Evolutionary conservation across 2,888 invertebrate species (phyloP), one percentile per base, ranked within the genome.

Genomic region (Antitype chi): DNA sequence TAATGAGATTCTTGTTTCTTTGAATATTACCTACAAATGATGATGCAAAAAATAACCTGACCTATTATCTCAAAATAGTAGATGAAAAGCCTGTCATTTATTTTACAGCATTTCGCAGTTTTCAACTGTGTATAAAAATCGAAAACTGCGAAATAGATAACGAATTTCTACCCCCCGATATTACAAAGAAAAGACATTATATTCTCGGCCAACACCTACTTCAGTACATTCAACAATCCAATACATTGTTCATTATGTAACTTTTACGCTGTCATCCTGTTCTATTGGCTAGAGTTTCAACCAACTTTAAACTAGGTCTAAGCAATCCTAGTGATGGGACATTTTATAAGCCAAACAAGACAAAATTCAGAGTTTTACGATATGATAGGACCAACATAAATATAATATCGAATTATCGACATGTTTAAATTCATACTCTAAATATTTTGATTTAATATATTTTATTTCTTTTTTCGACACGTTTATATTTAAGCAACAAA

Each of bases 1-100:
- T 70, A 83, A 79, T 83, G 80, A 83, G 84, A 84, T 83, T 70
- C 55, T 43, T 49, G 28, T 52, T 70, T 43, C 83, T 80, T 67
- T 80, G 60, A 70, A 67, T 52, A 49, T 66, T 60, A 47, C 55
- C 0, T 67, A 52, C 55, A 32, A 73, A 70, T 53, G 49, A 32
- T 5, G 23, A 15, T 53, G 20, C 25, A 75, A 53, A 62, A 28
- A 17, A 28, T 15, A 32, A n/a, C 9, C 6, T 28, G 23, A 23
- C n/a, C n/a, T n/a, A n/a, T 32, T 9, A 11, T 59, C 7, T 59
- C 38, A 63, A n/a, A 63, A 38, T 9, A 1, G 17, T 38, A 15
- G n/a, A 63, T 6, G n/a, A n/a, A n/a, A 63, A 38, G 15, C n/a
- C 17, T 38, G 9, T 38, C 8, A 38, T 38, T 38, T 2, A 63